Base-by-base conservation (phyloP, 2,113 vertebrate genomes). In the Poeciliopsis turrubarensis region DNA sequence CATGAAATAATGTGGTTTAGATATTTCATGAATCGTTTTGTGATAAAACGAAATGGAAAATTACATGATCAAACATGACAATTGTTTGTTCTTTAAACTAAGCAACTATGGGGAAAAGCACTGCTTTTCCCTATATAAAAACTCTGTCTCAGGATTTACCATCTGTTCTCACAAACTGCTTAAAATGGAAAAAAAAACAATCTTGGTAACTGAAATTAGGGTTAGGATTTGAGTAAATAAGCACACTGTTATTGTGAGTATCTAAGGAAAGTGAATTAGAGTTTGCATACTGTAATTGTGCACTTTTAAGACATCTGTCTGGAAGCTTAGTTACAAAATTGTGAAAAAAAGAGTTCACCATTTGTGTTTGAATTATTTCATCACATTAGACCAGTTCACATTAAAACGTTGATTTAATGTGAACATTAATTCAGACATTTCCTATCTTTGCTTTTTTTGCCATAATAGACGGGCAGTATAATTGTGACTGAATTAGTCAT, bases 1-100 rank as follows among this genome's bases (percentile, higher is more conserved):
- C 90, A 88, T 91, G 87, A 93, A 94, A 94, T 92, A 90, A 86
- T 79, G 84, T 82, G 69, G 86, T 90, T 86, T 90, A 79, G 77
- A 90, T 91, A 83, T 91, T 87, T 91, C 87, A 84, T 88, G 82
- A 44, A 14, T 22, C 14, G 14, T 67, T 39, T 44, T 39, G n/a
- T 67, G 25, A 65, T 91, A 78, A 41, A 41, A 60, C 65, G 34
- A 37, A 37, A 37, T 37, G 73, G 88, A 85, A 90, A 89, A 91
- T 91, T 65, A 88, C 69, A 89, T 89, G 83, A 84, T 89, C 86
- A 84, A 75, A 85, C 71, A 79, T 75, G 75, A 84, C 82, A 86
- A 75, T 85, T 68, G 84, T 83, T 86, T 90, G 81, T 85, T 86
- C 70, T 61, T 73, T 26, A 63, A 83, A 79, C 73, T 86, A 85